A percentile compares a stretch with the other conserved stretches of the same genome.
Conservation (phyloP, 2,797 vertebrate species). For the Atherinosoma microstoma region DNA sequence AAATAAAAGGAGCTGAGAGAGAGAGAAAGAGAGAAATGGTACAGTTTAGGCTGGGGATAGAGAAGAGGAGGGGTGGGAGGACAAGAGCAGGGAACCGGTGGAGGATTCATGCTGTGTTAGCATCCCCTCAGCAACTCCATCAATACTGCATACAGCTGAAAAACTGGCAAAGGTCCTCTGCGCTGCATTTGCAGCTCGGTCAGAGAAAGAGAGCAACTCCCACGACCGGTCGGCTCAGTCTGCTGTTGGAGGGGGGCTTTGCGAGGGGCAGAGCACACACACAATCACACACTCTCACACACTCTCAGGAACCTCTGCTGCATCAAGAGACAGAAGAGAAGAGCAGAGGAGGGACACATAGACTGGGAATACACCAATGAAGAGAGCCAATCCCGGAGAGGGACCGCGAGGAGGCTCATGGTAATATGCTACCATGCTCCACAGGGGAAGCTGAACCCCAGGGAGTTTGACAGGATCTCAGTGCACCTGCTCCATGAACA, state of each 20-base stretch:
- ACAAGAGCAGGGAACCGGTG: constrained; percentile 56
- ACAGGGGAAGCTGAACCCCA: constrained; percentile 57
- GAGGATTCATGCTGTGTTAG: constrained; percentile 88
- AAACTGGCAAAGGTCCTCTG: constrained; percentile 81
- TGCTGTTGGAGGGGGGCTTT: constrained; percentile 58
- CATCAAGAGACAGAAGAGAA: constrained; percentile 67
- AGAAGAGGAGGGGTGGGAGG: constrained; percentile 40
- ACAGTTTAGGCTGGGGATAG: constrained; percentile 14
- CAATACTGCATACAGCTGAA: constrained; percentile 89
- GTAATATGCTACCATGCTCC: constrained; percentile 72
- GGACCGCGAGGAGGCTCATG: constrained; percentile 53
- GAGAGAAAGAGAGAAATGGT: constrained; percentile 13
- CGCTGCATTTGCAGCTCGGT: constrained; percentile 77
- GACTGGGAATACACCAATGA: constrained; percentile 64
- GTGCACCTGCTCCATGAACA: constrained; percentile 75
- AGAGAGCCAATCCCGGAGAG: constrained; percentile 51
- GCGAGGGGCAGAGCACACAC: constrained; percentile 42
- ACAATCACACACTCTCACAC: constrained; percentile 28
- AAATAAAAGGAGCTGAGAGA: constrained; percentile 39
- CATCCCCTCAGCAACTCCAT: constrained; percentile 90
- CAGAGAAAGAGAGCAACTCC: constrained; percentile 72
- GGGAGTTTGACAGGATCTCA: constrained; percentile 72
- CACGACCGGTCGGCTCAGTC: constrained; percentile 68
- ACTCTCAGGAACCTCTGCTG: constrained; percentile 61
- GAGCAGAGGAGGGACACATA: constrained; percentile 57